Evolutionary conservation across 2,797 vertebrate genomes (phyloP), one percentile per base, ranked within the genome.

Genomic region (Clarias fuscus): DNA sequence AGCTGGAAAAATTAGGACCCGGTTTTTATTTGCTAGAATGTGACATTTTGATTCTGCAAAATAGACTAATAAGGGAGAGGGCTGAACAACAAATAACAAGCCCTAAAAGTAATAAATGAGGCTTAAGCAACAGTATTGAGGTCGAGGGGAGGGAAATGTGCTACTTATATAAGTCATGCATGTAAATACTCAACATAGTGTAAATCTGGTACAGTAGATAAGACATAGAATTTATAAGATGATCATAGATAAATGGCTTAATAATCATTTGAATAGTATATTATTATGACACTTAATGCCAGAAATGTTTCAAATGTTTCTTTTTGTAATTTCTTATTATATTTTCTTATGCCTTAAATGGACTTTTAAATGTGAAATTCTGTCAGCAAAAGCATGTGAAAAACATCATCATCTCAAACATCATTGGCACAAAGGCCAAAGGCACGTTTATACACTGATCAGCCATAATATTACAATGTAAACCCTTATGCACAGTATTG

Each of bases 21-120:
- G 22, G 64, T 77, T 84, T 88, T 88, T 88, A 82, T 90, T 89
- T 86, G 87, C 86, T 86, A 84, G 64, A 82, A 86, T 82, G 77
- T 89, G 88, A 91, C 89, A 90, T 90, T 87, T 89, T 90, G 84
- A 91, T 86, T 86, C 77, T 83, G 75, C 82, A 76, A 88, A 90
- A 89, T 67, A n/a, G 83, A 86, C 86, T 90, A 91, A 91, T 91
- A 90, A 90, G 87, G 82, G 82, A 85, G 79, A 81, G 84, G 79
- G 71, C 76, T 79, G 84, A 59, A 82, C 78, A 86, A 84, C 83
- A 86, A 88, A 90, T 86, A 89, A 88, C 40, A 89, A 86, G 80
- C 27, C 40, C 61, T 61, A 43, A 88, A 86, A 90, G 88, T 84
- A 88, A 88, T 76, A 87, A 88, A 88, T 67, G 82, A 65, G 78